These are phyloP conservation scores for Nothobranchius furzeri DNA, from an alignment of 2,113 vertebrate species.

Conservation along the genomic window DNA sequence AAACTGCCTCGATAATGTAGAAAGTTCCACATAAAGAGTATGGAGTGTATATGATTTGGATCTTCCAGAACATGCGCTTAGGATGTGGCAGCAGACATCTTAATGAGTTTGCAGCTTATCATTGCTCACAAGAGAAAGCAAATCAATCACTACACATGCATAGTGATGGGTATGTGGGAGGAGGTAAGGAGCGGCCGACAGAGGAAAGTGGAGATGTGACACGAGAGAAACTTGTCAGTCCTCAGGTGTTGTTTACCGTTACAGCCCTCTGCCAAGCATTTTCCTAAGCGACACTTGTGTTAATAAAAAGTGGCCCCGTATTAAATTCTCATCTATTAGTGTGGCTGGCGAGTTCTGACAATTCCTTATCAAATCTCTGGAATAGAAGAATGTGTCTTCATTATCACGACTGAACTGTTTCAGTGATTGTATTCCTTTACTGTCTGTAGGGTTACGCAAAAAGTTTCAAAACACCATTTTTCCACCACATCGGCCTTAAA, in stretches of 20 bases:
- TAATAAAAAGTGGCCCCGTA: conserved; percentile 68
- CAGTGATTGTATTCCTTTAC: conserved; percentile 47
- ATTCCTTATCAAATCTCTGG: conserved; percentile 65
- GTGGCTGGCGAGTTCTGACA: conserved; percentile 48
- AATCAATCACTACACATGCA: conserved; percentile 75
- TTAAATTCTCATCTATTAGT: conserved; percentile 77
- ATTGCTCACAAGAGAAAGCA: conserved; percentile 69
- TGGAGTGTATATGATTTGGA: conserved; percentile 52
- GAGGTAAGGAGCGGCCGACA: conserved; percentile 9
- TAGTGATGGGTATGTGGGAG: conserved; percentile 27
- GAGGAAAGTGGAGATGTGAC: conserved; percentile 50
- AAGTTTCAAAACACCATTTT: conserved; percentile 42
- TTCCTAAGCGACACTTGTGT: conserved; percentile 74
- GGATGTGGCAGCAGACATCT: conserved; percentile 57
- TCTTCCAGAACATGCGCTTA: conserved; percentile 57
- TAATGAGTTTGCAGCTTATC: conserved; percentile 77
- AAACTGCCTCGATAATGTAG: conserved; percentile 48
- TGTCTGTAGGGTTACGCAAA: conserved; percentile 21
- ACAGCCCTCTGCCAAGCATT: conserved; percentile 61
- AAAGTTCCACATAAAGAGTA: conserved; percentile 46
- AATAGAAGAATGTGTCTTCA: conserved; percentile 71
- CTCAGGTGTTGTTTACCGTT: conserved; percentile 63
- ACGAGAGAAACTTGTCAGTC: conserved; percentile 42
- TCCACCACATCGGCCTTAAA: conserved; percentile 42
- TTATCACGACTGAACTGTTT: conserved; percentile 61